phyloP scores from a whole-genome alignment of 2,113 vertebrate genomes.

The Eurypyga helias region DNA sequence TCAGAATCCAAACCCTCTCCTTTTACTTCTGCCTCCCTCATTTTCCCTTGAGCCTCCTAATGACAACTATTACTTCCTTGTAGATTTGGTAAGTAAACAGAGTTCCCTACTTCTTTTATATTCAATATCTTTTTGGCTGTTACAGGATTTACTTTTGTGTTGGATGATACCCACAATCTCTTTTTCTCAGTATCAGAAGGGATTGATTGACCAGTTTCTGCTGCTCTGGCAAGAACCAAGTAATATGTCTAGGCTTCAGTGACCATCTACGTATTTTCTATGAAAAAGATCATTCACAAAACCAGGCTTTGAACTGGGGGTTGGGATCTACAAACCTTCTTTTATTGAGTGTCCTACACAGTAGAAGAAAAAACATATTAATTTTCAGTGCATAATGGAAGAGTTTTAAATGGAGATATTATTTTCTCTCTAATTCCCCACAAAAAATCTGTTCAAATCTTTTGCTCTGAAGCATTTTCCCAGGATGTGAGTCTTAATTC shows the following conservation, averaged over 20 bases:
- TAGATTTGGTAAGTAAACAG: background rate
- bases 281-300: background rate
- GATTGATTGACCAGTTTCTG: background rate
- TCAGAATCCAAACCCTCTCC: background rate
- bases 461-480: background rate
- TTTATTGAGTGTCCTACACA: background rate
- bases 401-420: background rate
- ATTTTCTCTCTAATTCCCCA: background rate
- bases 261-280: background rate
- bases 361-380: background rate
- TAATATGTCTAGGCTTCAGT: background rate
- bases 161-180: background rate
- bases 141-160: background rate
- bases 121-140: background rate
- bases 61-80: background rate
- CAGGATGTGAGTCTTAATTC: background rate
- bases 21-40: background rate
- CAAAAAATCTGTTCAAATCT: background rate
- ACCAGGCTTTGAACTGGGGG: background rate
- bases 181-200: background rate
- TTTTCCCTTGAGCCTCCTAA: background rate
- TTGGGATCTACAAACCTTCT: background rate
- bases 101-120: background rate
- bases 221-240: background rate
- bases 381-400: background rate